These are phyloP conservation scores for Murina feae DNA, from an alignment of 2,113 vertebrate species.

Conservation along the genomic window DNA sequence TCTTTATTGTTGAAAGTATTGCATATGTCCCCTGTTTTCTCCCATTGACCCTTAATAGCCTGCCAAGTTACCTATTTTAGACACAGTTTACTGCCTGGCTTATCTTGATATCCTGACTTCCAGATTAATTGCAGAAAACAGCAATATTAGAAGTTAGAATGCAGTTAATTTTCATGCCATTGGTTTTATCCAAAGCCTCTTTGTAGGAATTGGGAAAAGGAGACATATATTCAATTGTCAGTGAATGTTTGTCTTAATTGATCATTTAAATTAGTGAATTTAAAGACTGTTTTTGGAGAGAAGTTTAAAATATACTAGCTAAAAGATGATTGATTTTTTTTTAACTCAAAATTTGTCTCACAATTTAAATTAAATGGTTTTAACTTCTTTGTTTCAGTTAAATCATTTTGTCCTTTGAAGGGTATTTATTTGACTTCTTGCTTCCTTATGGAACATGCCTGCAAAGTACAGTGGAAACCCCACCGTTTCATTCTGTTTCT, in stretches of 20 bases:
- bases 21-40: no score
- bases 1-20: no score
- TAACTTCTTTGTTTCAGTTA: background rate
- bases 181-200: background rate
- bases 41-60: no score
- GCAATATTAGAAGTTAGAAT: conserved; percentile 11
- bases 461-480: background rate
- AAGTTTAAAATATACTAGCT: background rate
- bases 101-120: background rate
- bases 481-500: background rate
- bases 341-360: background rate
- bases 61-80: conserved; percentile 1
- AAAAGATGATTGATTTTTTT: conserved; percentile 18
- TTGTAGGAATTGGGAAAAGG: background rate
- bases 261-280: background rate
- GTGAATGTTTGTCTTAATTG: background rate
- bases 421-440: background rate
- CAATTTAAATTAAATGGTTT: background rate
- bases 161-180: conserved; percentile 8
- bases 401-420: background rate
- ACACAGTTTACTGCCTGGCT: background rate
- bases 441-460: background rate
- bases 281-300: background rate
- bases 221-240: background rate
- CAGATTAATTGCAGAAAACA: conserved; percentile 34